Evolutionary conservation across 64 coral and sea anemone species (phyloP), one percentile per base, ranked within the genome.

Genomic region (Dendrophyllia cribrosa): DNA sequence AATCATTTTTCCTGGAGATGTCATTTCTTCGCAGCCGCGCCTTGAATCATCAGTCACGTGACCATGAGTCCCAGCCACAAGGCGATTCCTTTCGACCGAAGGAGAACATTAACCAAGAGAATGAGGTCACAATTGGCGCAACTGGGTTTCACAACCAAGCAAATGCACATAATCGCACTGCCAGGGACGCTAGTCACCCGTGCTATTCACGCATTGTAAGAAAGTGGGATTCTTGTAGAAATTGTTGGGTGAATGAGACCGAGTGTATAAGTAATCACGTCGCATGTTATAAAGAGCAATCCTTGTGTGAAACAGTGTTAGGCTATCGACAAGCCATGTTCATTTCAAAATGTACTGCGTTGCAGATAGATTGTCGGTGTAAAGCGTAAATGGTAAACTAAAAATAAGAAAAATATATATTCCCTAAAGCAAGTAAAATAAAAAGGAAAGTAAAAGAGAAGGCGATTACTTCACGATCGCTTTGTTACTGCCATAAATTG

Each of bases 101-200:
- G 6, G 26, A 75, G 45, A 19, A 15, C 46, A 51, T 50, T 50
- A 19, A 19, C 72, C 44, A 75, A 19, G 72, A 75, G 67, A 70
- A 8, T 75, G 14, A 75, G 0, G 26, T 20, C 45, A 4, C 44
- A 20, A 20, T 14, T 6, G 16, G 45, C 5, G 15, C 19, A 44
- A 50, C 47, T 14, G 46, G 3, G 46, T 51, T n/a, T 17, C 44
- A 49, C 0, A 14, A 75, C 8, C 15, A 8, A 1, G 12, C 15
- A 51, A 75, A 3, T 75, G 72, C 72, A 8, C 44, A 75, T 75
- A 51, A 75, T 49, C 72, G 72, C 46, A 75, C 72, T 16, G 47
- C 72, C 19, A 75, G 72, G 19, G 45, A 51, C 20, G 45, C 45
- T 19, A 15, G n/a, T 65, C 2, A 65, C n/a, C 15, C 10, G 13